Evolutionary conservation across 2,797 vertebrate species (phyloP).

Genomic region (Enteromius mattozi): DNA sequence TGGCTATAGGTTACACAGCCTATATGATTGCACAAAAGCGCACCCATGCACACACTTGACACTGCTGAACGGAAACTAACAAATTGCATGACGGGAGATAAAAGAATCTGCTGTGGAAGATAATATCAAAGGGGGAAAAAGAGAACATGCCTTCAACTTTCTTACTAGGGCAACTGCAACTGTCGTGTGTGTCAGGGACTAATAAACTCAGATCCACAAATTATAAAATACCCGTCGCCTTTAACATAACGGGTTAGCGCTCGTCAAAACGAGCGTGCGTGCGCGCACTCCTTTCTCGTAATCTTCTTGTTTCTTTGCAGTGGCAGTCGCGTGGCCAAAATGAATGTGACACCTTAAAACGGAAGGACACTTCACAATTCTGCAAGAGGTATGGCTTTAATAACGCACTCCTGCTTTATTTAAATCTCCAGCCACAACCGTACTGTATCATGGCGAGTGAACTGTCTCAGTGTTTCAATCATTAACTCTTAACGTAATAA

Average conservation of each 20-base stretch:
- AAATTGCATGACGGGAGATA: conserved; percentile 52
- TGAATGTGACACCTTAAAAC: conserved; percentile 18
- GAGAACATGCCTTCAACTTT: conserved; percentile 29
- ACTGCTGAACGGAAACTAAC: conserved; percentile 36
- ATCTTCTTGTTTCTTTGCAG: not conserved
- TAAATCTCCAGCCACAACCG: not conserved
- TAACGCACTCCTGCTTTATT: not conserved
- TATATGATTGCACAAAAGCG: conserved; percentile 3
- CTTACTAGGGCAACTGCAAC: conserved; percentile 7
- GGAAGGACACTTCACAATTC: conserved; percentile 16
- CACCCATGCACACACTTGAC: not conserved
- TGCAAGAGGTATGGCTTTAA: conserved; percentile 1
- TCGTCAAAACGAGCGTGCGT: too few species aligned
- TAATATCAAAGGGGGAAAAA: conserved; percentile 39
- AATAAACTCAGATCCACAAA: not conserved
- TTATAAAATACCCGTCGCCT: not conserved
- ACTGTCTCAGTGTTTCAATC: not conserved
- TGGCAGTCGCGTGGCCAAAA: not conserved
- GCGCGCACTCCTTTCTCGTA: not conserved
- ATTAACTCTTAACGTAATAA: conserved; percentile 17
- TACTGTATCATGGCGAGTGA: not conserved
- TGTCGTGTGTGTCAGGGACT: not conserved
- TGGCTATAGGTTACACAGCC: not conserved
- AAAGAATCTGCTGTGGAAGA: conserved; percentile 43
- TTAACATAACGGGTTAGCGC: conserved; percentile 3